Base-by-base conservation (phyloP, 2,797 vertebrate genomes). In the Channallabes apus region DNA sequence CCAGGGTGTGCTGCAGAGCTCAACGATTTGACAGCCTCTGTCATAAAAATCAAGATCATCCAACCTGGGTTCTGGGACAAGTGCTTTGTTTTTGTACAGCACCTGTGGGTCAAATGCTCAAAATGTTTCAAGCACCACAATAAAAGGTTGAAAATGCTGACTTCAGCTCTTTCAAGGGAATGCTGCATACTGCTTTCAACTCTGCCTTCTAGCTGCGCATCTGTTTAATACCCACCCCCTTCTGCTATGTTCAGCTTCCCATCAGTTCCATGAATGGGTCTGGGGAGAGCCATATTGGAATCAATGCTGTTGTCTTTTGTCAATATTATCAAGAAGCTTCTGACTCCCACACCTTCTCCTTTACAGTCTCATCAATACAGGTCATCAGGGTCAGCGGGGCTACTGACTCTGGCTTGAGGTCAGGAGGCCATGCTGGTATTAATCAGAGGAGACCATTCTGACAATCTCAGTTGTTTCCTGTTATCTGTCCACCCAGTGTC, bases 291-390 rank as follows among this genome's bases (percentile, higher is more conserved):
- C 32, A 56, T 83, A 81, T 65, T 69, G 80, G 83, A 83, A 88
- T 88, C 84, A 46, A 89, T 88, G 75, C 82, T 24, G 65, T 59
- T 69, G 46, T 80, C 80, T 84, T 78, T 71, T 76, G 87, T 88
- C 89, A 86, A 88, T 90, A 88, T 56, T 56, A 68, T 56, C 80
- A n/a, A 61, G 56, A 73, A 80, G 79, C 41, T 84, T 29, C 69
- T 86, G 68, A 75, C 51, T 38, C 65, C 35, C 59, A 75, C 84
- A 54, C 78, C 3, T 38, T 71, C 51, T 35, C 51, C 32, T 32
- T 46, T 82, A 61, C n/a, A 72, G 22, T 17, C 75, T 58, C 61
- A 54, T 89, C 88, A 86, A 82, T 86, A 71, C 46, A 83, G 85
- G 86, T 80, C 84, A 85, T 41, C 12, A 11, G 75, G 85, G 82